phyloP scores from a whole-genome alignment of 2,888 invertebrate species.

The Crioceris asparagi region DNA sequence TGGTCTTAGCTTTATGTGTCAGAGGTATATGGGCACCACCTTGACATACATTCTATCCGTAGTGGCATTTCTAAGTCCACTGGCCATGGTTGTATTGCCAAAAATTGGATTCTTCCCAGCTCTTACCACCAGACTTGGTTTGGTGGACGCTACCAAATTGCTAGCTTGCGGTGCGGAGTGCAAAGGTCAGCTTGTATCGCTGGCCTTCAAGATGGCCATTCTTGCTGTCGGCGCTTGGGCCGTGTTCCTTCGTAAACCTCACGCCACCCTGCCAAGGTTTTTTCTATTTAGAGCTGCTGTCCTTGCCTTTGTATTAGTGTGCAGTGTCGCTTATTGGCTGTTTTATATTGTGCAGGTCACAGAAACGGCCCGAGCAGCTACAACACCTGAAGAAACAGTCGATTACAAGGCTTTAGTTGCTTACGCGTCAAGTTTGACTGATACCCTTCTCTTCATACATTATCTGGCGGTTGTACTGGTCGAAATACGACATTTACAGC shows the following conservation, averaged over 20 bases:
- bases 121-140: slow-evolving; percentile 54
- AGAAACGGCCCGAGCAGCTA: slow-evolving; percentile 68
- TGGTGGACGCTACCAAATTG: slow-evolving; percentile 57
- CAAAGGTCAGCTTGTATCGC: slow-evolving; percentile 83
- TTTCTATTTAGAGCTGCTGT: slow-evolving; percentile 83
- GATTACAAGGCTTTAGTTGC: slow-evolving; percentile 84
- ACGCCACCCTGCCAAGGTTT: slow-evolving; percentile 83
- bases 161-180: slow-evolving; percentile 87
- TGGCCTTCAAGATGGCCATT: slow-evolving; percentile 84
- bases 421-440: slow-evolving; percentile 86
- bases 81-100: slow-evolving; percentile 91
- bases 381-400: slow-evolving; percentile 66
- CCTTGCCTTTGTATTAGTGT: slow-evolving; percentile 77
- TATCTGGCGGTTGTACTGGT: slow-evolving; percentile 87
- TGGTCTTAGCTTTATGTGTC: slow-evolving; percentile 62
- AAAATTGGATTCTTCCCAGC: slow-evolving; percentile 79
- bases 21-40: slow-evolving; percentile 72
- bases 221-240: slow-evolving; percentile 89
- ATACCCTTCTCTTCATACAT: slow-evolving; percentile 89
- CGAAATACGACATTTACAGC: slow-evolving; percentile 85
- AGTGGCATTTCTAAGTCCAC: slow-evolving; percentile 80
- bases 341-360: slow-evolving; percentile 92
- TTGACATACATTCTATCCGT: slow-evolving; percentile 70
- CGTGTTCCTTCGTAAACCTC: slow-evolving; percentile 73
- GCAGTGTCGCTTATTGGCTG: slow-evolving; percentile 95